Base-by-base conservation (phyloP, 2,888 invertebrate species). In the Carabus problematicus region DNA sequence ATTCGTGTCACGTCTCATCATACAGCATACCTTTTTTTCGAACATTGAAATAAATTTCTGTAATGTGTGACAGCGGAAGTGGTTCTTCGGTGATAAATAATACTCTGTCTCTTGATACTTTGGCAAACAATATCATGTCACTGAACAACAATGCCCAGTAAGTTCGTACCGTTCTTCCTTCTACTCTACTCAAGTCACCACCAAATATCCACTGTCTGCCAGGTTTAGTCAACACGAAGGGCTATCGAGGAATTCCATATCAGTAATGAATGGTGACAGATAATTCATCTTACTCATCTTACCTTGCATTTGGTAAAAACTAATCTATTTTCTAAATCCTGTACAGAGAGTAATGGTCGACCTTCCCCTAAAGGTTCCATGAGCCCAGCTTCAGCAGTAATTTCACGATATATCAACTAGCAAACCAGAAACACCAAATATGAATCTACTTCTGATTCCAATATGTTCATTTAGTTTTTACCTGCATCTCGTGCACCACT, bases 191-290 rank as follows among this genome's bases (percentile, higher is more conserved):
- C 39, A 95, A 82, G 75, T 94, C 94, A 0, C 94, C 94, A 4
- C 94, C 94, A 75, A 94, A 94, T 70, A 95, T 91, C 94, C 94
- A 94, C 80, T 94, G 94, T 61, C 94, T 86, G 29, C 93, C 93
- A 61, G 92, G 90, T 75, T 91, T 90, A 76, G 91, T 91, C 79
- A 95, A 83, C 63, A 91, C 90, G 80, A 95, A 95, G 63, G 94
- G 94, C 87, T 90, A 79, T 8, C n/a, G n/a, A 82, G 83, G 59
- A 64, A 70, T 49, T 11, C 67, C 73, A 52, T 60, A 49, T 40
- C 2, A 8, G 39, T 29, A n/a, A n/a, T n/a, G 29, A 29, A 2
- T 29, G 6, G 29, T 29, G 29, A 29, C 29, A 29, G 29, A 29
- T 6, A 2, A 29, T 29, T 4, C 9, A 52, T 16, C 29, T 8